Evolutionary conservation across 2,797 vertebrate genomes (phyloP).

Genomic region (Sternarchorhynchus goeldii): DNA sequence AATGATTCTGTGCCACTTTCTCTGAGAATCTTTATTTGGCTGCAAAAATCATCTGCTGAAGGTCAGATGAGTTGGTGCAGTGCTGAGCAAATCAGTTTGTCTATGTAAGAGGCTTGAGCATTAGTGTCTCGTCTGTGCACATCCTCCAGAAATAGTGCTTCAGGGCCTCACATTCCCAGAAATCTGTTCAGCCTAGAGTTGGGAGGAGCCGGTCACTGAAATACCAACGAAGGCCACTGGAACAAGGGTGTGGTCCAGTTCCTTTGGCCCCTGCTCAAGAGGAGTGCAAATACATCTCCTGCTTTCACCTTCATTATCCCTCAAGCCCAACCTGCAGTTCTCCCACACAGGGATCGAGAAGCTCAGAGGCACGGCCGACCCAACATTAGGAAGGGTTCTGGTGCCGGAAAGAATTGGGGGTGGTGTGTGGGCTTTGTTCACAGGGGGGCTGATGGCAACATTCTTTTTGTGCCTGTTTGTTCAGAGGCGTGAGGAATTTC

Average conservation of each 20-base stretch:
- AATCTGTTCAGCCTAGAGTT: not conserved
- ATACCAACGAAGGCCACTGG: constrained; percentile 1
- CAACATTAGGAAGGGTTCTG: not conserved
- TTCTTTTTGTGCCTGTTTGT: constrained; percentile 68
- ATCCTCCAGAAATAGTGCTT: constrained; percentile 28
- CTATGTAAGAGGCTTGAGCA: not conserved
- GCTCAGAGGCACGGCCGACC: not conserved
- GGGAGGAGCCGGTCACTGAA: constrained; percentile 20
- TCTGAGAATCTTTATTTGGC: not conserved
- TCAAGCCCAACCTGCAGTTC: not conserved
- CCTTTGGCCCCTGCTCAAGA: not conserved
- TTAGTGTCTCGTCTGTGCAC: not conserved
- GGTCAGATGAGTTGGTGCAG: not conserved
- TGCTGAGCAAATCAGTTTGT: not conserved
- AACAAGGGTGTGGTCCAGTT: constrained; percentile 24
- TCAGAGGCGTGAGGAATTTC: constrained; percentile 69
- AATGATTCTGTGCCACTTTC: not conserved
- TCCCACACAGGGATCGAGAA: constrained; percentile 2
- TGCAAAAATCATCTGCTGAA: not conserved
- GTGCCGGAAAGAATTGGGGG: constrained; percentile 21
- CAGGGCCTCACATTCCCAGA: constrained; percentile 25
- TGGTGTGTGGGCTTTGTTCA: constrained; percentile 34
- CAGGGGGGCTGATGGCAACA: constrained; percentile 66
- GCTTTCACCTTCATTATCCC: not conserved
- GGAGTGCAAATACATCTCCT: not conserved